These are phyloP conservation scores for Orthonychiurus folsomi DNA, from an alignment of 2,888 invertebrate genomes.

Conservation along the genomic window DNA sequence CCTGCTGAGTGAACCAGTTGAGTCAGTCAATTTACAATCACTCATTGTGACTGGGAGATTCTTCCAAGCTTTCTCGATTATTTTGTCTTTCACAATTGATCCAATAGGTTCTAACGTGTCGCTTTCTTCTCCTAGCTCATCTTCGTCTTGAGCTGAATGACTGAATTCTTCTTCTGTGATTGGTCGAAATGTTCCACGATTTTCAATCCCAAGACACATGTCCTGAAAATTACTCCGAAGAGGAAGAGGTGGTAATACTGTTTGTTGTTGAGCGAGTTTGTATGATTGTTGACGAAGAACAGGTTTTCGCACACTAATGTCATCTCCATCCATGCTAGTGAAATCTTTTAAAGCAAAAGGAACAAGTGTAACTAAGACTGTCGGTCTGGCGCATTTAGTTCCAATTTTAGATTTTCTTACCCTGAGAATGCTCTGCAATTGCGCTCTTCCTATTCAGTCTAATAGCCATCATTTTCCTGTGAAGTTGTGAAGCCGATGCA, in stretches of 20 bases:
- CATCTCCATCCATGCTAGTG: constrained; percentile 20
- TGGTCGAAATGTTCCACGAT: constrained; percentile 28
- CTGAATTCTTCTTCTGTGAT: constrained; percentile 31
- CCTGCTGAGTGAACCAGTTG: constrained; percentile 37
- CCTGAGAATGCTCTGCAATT: constrained; percentile 31
- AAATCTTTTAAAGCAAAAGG: constrained; percentile 23
- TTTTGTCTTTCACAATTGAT: neutral
- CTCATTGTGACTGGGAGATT: constrained; percentile 37
- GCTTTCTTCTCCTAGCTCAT: constrained; percentile 25
- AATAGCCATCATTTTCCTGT: constrained; percentile 37
- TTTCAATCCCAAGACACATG: constrained; percentile 15
- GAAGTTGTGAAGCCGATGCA: constrained; percentile 27
- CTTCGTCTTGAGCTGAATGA: constrained; percentile 24
- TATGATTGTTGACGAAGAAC: constrained; percentile 76
- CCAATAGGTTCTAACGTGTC: constrained; percentile 11
- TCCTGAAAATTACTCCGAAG: constrained; percentile 30
- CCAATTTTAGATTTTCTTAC: constrained; percentile 10
- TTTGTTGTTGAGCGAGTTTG: constrained; percentile 76
- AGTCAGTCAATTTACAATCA: constrained; percentile 39
- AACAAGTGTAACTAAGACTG: no score
- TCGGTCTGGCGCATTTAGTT: no score
- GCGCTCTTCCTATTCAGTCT: constrained; percentile 32
- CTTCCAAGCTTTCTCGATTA: constrained; percentile 30
- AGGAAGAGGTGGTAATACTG: constrained; percentile 65
- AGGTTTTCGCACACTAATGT: constrained; percentile 27